Evolutionary conservation across 2,797 vertebrate species (phyloP).

Genomic region (Eospalax fontanierii): DNA sequence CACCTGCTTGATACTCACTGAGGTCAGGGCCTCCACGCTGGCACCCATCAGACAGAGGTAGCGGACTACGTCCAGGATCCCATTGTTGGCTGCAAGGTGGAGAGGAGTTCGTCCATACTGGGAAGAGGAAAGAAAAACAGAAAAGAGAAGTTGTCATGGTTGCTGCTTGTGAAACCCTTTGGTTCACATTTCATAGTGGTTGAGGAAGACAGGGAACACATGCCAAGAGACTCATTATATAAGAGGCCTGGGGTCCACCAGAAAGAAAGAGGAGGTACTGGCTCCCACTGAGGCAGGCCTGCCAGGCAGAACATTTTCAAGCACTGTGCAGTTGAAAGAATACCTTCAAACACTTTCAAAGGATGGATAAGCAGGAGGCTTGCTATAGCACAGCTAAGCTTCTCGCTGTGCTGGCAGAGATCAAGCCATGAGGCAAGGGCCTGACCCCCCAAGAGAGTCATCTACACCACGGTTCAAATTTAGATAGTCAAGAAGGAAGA

Average conservation of each 20-base stretch:
- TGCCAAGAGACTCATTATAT: accelerated
- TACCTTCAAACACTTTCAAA: conserved; percentile 47
- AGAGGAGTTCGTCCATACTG: conserved; percentile 96
- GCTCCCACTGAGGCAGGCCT: not conserved
- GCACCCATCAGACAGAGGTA: conserved; percentile 96
- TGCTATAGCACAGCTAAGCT: not conserved
- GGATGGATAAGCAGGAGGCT: no score
- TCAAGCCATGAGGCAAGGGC: not conserved
- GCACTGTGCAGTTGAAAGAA: conserved; percentile 32
- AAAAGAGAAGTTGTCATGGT: not conserved
- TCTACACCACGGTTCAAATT: not conserved
- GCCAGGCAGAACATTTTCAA: not conserved
- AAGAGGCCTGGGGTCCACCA: not conserved
- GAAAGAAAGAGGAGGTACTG: not conserved
- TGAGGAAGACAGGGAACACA: not conserved
- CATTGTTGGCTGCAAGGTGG: conserved; percentile 96
- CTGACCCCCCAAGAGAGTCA: not conserved
- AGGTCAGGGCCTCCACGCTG: conserved; percentile 94
- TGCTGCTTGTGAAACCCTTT: not conserved
- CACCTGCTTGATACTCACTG: conserved; percentile 90
- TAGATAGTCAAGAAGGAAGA: not conserved
- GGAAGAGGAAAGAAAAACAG: not conserved
- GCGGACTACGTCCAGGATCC: conserved; percentile 96
- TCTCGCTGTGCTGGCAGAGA: not conserved
- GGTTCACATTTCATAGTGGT: no score